These are phyloP conservation scores for Zosterops japonicus DNA, from an alignment of 2,113 vertebrate genomes.

Conservation along the genomic window DNA sequence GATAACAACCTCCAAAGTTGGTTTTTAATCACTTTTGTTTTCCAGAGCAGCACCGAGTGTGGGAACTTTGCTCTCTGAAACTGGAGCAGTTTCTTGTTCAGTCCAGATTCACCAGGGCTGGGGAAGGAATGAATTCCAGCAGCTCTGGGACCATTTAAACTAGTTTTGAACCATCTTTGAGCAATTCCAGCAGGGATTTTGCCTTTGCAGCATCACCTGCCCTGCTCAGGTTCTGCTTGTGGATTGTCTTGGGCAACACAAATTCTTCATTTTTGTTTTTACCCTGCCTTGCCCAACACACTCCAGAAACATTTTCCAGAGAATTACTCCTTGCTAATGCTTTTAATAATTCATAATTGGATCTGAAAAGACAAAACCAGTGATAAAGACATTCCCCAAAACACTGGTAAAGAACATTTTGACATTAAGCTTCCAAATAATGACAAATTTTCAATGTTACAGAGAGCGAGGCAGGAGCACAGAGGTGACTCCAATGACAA, in stretches of 20 bases:
- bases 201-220: neutral
- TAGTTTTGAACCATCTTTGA: neutral
- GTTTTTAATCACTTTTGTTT: neutral
- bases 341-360: neutral
- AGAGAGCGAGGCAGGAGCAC: neutral
- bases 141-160: neutral
- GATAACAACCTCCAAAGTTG: rapidly evolving
- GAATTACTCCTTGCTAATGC: neutral
- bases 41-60: neutral
- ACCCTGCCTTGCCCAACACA: neutral
- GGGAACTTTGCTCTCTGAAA: neutral
- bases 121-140: neutral
- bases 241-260: neutral
- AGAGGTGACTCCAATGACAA: neutral
- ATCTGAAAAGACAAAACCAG: neutral
- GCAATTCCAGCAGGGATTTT: neutral
- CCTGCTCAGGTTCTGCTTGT: neutral
- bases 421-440: neutral
- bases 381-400: neutral
- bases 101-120: neutral
- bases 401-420: neutral
- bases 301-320: neutral
- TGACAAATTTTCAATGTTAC: rapidly evolving
- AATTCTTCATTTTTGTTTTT: neutral
- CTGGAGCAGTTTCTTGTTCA: neutral